Evolutionary conservation across 35 echinoderm and acorn worm species (phyloP).

Genomic region (Strongylocentrotus purpuratus): DNA sequence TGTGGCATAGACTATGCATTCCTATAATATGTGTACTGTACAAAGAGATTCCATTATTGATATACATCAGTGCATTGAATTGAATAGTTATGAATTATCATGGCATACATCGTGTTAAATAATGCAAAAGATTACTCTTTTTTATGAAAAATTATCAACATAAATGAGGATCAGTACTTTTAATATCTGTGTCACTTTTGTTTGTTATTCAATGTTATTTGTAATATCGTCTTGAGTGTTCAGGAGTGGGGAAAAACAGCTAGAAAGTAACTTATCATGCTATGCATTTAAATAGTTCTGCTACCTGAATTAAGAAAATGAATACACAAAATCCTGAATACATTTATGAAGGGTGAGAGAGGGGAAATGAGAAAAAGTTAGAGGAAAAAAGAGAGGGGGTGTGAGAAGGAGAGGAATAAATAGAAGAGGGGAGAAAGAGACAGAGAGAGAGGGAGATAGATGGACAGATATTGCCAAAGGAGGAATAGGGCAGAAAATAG

Average conservation of each 20-base stretch:
- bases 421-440: too few species aligned
- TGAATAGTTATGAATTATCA: background rate
- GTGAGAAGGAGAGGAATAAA: too few species aligned
- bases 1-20: background rate
- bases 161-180: background rate
- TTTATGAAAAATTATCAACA: background rate
- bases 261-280: too few species aligned
- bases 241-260: too few species aligned
- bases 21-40: background rate
- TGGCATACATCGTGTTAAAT: background rate
- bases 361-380: too few species aligned
- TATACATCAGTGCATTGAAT: background rate
- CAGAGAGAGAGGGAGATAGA: background rate
- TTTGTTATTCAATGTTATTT: background rate
- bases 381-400: too few species aligned
- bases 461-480: background rate
- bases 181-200: background rate
- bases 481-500: background rate
- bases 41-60: background rate
- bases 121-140: background rate
- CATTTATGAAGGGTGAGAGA: too few species aligned
- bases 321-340: too few species aligned
- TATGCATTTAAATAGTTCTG: too few species aligned
- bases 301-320: too few species aligned
- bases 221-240: too few species aligned